phyloP scores from a whole-genome alignment of 2,888 invertebrate species.

The Alsophila aescularia region DNA sequence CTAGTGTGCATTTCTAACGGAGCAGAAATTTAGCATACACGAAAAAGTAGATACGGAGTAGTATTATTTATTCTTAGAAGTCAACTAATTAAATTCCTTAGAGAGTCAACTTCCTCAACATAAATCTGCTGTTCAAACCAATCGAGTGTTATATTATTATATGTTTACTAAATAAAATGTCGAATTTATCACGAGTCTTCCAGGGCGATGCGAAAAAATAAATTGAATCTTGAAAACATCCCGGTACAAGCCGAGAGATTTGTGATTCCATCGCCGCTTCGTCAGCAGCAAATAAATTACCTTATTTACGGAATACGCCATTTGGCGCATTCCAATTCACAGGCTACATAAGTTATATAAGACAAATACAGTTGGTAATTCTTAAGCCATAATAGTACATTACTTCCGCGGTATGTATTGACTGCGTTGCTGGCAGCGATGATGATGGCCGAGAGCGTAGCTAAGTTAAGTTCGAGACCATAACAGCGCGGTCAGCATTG shows the following conservation, averaged over 20 bases:
- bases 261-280: constrained; percentile 33
- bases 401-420: too few relatives aligned
- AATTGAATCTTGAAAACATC: constrained; percentile 32
- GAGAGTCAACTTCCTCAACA: not conserved
- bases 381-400: too few relatives aligned
- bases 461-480: too few relatives aligned
- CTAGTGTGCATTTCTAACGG: too few relatives aligned
- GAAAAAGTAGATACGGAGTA: too few relatives aligned
- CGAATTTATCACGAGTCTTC: constrained; percentile 9
- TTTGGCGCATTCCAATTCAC: constrained; percentile 26
- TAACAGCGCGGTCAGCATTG: too few relatives aligned
- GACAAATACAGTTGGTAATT: not conserved
- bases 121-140: constrained; percentile 7
- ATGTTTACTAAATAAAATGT: constrained; percentile 24
- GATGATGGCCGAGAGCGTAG: too few relatives aligned
- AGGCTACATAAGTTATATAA: constrained; percentile 8
- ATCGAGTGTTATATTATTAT: constrained; percentile 13
- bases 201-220: constrained; percentile 26
- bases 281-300: constrained; percentile 37
- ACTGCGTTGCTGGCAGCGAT: too few relatives aligned
- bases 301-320: constrained; percentile 35
- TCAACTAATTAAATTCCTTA: not conserved
- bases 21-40: too few relatives aligned
- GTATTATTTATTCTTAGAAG: too few relatives aligned
- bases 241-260: constrained; percentile 25